Conservation (phyloP, 2,797 vertebrate species). For the Champsocephalus gunnari region DNA sequence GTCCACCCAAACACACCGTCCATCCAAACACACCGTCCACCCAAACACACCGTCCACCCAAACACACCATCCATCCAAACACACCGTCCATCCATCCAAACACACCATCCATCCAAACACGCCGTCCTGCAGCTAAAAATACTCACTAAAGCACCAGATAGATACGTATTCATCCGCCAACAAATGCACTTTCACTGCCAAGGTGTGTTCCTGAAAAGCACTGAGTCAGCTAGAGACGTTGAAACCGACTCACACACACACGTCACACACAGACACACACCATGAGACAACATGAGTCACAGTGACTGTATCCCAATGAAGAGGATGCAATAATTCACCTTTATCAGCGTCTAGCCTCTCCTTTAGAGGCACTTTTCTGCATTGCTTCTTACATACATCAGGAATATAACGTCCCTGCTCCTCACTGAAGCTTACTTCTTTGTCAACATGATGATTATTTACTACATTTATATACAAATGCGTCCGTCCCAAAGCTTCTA, state of each 20-base stretch:
- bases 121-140: background rate
- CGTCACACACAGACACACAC: background rate
- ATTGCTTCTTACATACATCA: background rate
- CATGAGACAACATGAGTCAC: conserved; percentile 7
- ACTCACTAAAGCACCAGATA: background rate
- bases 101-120: background rate
- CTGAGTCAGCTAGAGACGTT: background rate
- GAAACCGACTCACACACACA: background rate
- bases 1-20: too few relatives aligned
- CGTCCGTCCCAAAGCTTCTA: too few relatives aligned
- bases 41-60: background rate
- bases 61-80: too few relatives aligned
- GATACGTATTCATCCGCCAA: background rate
- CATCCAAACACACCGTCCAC: background rate
- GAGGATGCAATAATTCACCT: background rate
- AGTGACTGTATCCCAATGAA: background rate
- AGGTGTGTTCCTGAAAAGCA: background rate
- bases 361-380: background rate
- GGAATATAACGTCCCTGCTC: background rate
- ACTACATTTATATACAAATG: too few relatives aligned
- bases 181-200: background rate
- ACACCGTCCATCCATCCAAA: too few relatives aligned
- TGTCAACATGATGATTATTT: too few relatives aligned
- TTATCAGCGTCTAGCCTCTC: background rate
- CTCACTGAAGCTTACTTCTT: background rate